Evolutionary conservation across 2,888 invertebrate genomes (phyloP), one percentile per base, ranked within the genome.

Genomic region (Eubasilissa splendida): DNA sequence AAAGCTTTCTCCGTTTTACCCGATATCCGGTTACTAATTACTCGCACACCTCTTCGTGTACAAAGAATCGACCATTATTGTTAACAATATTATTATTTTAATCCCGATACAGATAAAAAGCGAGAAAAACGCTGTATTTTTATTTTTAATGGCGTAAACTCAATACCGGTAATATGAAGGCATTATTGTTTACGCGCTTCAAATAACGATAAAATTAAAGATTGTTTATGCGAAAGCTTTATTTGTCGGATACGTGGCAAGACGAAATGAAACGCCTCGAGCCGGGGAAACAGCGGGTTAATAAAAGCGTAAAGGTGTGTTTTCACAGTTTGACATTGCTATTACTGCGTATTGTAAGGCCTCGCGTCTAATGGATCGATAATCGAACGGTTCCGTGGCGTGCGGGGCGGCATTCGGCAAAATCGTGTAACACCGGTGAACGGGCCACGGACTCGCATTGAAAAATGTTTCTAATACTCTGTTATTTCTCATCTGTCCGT

Each of bases 391-490:
- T 11, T 73, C 56, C 56, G 54, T 54, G 56, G 22, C 14, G 33
- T n/a, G 56, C 54, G 71, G 56, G 33, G 11, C 42, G 12, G 68
- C 9, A n/a, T 14, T 68, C 42, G 68, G 14, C 33, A 63, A 33
- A 42, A 73, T 12, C 71, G 71, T 11, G 71, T 73, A 73, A 73
- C 71, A 73, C 71, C 33, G 31, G 71, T 73, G 11, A 56, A n/a
- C 71, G 11, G 71, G 33, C 54, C 71, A 71, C 71, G 53, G 14
- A 14, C 71, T 68, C 42, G 42, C 0, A 42, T 42, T 52, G 50
- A 68, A 42, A 63, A 63, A 63, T 50, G 42, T 68, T 56, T 14
- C 42, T 42, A 22, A 52, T 60, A 76, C 65, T 76, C 52, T 42
- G 42, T 7, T 42, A 42, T 42, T 42, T 42, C 42, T 42, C 65